Conservation (phyloP, 2,888 invertebrate species). For the Brenthis hecate region DNA sequence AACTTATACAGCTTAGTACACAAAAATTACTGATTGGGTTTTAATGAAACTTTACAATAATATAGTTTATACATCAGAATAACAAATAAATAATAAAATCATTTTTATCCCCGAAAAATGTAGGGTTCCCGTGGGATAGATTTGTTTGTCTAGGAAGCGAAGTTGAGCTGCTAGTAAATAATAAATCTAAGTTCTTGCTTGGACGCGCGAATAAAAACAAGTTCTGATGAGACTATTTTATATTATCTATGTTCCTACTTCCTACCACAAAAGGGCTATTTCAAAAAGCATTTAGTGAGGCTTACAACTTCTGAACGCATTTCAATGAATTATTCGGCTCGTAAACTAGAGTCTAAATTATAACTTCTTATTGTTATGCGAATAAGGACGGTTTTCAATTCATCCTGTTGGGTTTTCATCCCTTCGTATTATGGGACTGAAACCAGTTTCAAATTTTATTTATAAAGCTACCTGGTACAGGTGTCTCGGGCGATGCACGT, state of each 20-base stretch:
- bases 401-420: conserved; percentile 11
- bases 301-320: conserved; percentile 5
- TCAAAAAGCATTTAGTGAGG: conserved; percentile 9
- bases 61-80: too few relatives aligned
- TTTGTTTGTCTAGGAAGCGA: too few relatives aligned
- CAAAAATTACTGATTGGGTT: too few relatives aligned
- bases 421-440: conserved; percentile 23
- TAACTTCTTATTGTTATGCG: conserved; percentile 1
- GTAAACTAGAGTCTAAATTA: not conserved
- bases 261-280: conserved; percentile 2
- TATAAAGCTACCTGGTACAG: conserved; percentile 38
- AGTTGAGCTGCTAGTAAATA: too few relatives aligned
- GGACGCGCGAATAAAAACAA: too few relatives aligned
- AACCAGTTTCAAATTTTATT: conserved; percentile 35
- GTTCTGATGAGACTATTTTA: too few relatives aligned
- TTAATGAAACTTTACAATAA: too few relatives aligned
- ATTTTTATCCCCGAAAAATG: too few relatives aligned
- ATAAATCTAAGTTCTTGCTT: too few relatives aligned
- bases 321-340: conserved; percentile 1
- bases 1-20: too few relatives aligned
- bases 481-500: conserved; percentile 26
- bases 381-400: conserved; percentile 13
- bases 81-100: too few relatives aligned
- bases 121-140: too few relatives aligned
- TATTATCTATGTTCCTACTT: not conserved